Evolutionary conservation across 2,888 invertebrate genomes (phyloP).

Genomic region (Gasteruption jaculator): DNA sequence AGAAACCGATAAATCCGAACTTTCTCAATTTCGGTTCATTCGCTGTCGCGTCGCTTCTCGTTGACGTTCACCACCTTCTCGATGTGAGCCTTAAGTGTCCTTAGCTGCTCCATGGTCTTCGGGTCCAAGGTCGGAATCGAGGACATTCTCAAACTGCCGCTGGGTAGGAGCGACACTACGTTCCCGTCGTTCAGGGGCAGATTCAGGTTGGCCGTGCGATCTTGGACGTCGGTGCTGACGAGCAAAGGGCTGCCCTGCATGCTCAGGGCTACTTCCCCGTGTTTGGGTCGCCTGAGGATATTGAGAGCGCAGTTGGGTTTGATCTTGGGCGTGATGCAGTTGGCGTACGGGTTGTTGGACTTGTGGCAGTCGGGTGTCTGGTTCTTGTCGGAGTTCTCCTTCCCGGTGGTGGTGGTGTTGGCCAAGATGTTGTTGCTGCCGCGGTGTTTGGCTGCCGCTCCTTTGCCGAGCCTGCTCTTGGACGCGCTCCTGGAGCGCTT

Average conservation of each 20-base stretch:
- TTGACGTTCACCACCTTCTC: slow-evolving; percentile 36
- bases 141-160: slow-evolving; percentile 50
- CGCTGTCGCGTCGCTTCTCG: too few species aligned
- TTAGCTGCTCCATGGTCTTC: slow-evolving; percentile 37
- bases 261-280: slow-evolving; percentile 65
- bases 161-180: slow-evolving; percentile 61
- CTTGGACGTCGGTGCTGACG: slow-evolving; percentile 53
- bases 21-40: too few species aligned
- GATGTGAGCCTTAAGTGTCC: slow-evolving; percentile 38
- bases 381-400: slow-evolving; percentile 19
- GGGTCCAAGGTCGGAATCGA: slow-evolving; percentile 49
- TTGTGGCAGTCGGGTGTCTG: slow-evolving; percentile 32
- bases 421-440: slow-evolving; percentile 13
- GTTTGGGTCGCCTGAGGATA: slow-evolving; percentile 59
- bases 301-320: slow-evolving; percentile 61
- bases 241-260: slow-evolving; percentile 66
- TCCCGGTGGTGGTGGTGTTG: slow-evolving; percentile 7
- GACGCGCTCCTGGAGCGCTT: slow-evolving; percentile 15
- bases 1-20: too few species aligned
- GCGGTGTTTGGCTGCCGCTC: slow-evolving; percentile 21
- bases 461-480: slow-evolving; percentile 30
- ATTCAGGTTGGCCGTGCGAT: slow-evolving; percentile 62
- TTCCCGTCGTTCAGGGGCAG: slow-evolving; percentile 64
- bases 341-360: slow-evolving; percentile 17
- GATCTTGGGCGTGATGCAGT: slow-evolving; percentile 52